A percentile compares a stretch with the other conserved stretches of the same genome.
These are phyloP conservation scores for Eupithecia insigniata DNA, from an alignment of 2,888 invertebrate genomes.

Conservation along the genomic window DNA sequence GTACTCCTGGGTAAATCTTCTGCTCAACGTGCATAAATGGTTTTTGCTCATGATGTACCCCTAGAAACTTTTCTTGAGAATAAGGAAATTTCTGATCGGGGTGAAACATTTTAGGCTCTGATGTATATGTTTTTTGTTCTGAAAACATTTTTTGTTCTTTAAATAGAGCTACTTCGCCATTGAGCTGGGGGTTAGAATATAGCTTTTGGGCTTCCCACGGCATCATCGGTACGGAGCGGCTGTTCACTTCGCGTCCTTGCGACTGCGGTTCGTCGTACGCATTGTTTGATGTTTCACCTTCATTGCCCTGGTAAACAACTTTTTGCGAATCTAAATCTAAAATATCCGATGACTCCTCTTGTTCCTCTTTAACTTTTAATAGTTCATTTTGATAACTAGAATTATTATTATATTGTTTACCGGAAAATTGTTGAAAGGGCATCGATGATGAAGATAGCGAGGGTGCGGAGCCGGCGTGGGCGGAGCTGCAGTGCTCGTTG, in stretches of 20 bases:
- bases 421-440: constrained; percentile 82
- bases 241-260: constrained; percentile 75
- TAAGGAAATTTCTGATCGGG: constrained; percentile 79
- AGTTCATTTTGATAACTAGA: constrained; percentile 77
- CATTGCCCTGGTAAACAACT: constrained; percentile 89
- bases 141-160: constrained; percentile 81
- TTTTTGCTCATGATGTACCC: constrained; percentile 80
- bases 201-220: constrained; percentile 82
- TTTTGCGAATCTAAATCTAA: constrained; percentile 95
- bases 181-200: constrained; percentile 74
- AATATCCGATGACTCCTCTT: constrained; percentile 91
- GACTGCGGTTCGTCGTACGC: constrained; percentile 70
- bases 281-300: constrained; percentile 74
- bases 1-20: constrained; percentile 83
- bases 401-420: constrained; percentile 76
- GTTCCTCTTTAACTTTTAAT: constrained; percentile 85
- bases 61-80: constrained; percentile 78
- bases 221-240: constrained; percentile 85
- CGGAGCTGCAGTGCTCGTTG: constrained; percentile 89
- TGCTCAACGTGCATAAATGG: constrained; percentile 82
- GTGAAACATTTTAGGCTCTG: constrained; percentile 78
- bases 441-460: constrained; percentile 73
- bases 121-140: constrained; percentile 74
- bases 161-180: constrained; percentile 79
- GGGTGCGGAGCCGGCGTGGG: constrained; percentile 83